Base-by-base conservation (phyloP, 2,113 vertebrate genomes). In the Isurus oxyrinchus region DNA sequence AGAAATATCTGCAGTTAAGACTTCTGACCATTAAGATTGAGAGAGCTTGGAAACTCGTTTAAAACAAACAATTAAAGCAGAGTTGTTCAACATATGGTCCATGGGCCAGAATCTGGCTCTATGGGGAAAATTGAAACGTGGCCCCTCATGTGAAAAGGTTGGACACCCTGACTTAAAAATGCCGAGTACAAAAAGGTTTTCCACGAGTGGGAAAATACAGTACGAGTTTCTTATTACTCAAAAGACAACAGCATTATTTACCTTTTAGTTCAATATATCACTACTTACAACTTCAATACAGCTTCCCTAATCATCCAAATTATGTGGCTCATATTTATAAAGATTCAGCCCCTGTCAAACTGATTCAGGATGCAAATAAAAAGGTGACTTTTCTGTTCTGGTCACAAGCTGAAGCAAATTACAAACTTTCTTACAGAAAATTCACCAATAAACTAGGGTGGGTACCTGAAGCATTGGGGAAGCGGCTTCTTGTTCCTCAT, bases 391-490 rank as follows among this genome's bases (percentile, higher is more conserved):
- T 3, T 25, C 49, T 90, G 25, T 3, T 90, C 23, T 25, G 44
- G 53, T 14, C 79, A 23, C n/a, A 84, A 87, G 49, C 44, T 49
- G 27, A 44, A 40, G n/a, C 79, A 81, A 84, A 84, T 84, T 44
- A 49, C 81, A 76, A 76, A 87, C 84, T 87, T 35, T 67, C 23
- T 25, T 49, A 7, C 63, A 53, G 94, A 53, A 95, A 53, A 53
- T 25, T 49, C 49, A 67, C 63, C 40, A 31, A 72, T 72, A 84
- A 84, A 84, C 19, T 84, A 44, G 11, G 8, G 23, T 35, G 16
- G 63, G 19, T 97, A 99, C 99, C 99, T 99, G 99, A 96, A 99
- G 97, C 99, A 99, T 99, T 0, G 99, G 99, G 40, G 99, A 99
- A 3, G 99, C 98, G 0, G 98, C 96, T 98, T 99, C 99, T 0